A percentile compares a stretch with the other conserved stretches of the same genome.
These are phyloP conservation scores for Anoplopoma fimbria DNA, from an alignment of 2,113 vertebrate species.

Conservation along the genomic window DNA sequence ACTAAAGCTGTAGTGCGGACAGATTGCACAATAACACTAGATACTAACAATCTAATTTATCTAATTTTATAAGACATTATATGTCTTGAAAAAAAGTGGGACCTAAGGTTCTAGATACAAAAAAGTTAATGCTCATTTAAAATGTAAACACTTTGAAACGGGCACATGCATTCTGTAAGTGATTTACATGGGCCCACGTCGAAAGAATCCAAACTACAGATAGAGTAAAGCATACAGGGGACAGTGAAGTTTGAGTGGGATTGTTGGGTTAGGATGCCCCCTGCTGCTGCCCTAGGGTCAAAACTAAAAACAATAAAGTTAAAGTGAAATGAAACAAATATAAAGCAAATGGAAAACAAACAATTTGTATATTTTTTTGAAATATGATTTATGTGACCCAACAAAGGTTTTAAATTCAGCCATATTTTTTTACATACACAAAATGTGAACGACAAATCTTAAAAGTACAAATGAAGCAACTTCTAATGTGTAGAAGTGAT, in stretches of 20 bases:
- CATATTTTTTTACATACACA: too few relatives aligned
- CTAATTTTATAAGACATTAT: too few relatives aligned
- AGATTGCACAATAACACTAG: neutral
- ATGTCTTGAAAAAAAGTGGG: neutral
- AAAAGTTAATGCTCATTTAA: neutral
- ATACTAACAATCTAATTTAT: neutral
- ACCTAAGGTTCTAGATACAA: neutral
- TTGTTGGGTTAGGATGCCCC: conserved; percentile 73
- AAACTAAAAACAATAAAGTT: conserved; percentile 7
- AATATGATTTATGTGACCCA: neutral
- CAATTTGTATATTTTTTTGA: neutral
- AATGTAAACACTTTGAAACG: conserved; percentile 1
- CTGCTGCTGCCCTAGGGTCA: conserved; percentile 64
- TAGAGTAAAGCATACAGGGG: neutral
- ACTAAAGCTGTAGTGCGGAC: neutral
- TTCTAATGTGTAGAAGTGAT: too few relatives aligned
- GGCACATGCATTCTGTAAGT: neutral
- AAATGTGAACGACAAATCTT: too few relatives aligned
- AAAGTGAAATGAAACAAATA: neutral
- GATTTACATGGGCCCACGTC: neutral
- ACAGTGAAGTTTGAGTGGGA: neutral
- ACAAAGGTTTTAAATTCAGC: too few relatives aligned
- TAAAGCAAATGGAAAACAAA: neutral
- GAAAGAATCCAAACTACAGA: neutral
- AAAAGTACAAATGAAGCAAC: too few relatives aligned